These are phyloP conservation scores for Sycophila texana DNA, from an alignment of 2,888 invertebrate species.

Conservation along the genomic window DNA sequence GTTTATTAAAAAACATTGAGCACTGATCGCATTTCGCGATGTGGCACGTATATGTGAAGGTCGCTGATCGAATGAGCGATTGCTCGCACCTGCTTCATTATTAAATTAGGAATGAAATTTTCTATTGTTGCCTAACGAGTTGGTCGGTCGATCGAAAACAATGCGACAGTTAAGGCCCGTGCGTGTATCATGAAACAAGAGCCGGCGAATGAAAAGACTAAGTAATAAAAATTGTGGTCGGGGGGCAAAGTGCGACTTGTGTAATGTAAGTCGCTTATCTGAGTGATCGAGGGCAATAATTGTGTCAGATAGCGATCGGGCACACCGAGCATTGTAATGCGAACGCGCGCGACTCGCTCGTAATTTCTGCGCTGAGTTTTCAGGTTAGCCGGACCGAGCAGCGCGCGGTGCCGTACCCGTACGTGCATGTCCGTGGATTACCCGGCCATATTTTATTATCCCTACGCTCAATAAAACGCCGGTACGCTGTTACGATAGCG, in stretches of 20 bases:
- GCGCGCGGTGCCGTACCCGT: neutral
- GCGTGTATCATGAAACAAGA: conserved; percentile 12
- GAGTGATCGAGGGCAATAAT: conserved; percentile 22
- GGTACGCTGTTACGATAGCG: neutral
- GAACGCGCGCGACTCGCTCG: neutral
- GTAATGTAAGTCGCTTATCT: conserved; percentile 30
- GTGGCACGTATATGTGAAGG: no score
- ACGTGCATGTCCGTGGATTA: conserved; percentile 19
- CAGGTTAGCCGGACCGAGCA: neutral
- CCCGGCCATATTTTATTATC: conserved; percentile 22
- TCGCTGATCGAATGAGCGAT: no score
- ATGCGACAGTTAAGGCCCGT: neutral
- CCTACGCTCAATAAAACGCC: neutral
- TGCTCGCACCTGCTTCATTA: neutral
- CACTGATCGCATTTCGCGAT: no score
- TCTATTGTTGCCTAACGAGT: conserved; percentile 9
- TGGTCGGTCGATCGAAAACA: neutral
- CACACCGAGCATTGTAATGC: conserved; percentile 23
- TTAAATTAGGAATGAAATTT: conserved; percentile 20
- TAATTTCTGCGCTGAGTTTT: conserved; percentile 2
- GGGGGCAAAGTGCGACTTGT: conserved; percentile 30
- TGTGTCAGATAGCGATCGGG: conserved; percentile 27
- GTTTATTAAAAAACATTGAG: no score
- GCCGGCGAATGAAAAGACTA: neutral
- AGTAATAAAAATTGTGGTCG: neutral